A percentile compares a stretch with the other conserved stretches of the same genome.
Conservation (phyloP, 2,797 vertebrate species). For the Tiaroga cobitis region DNA sequence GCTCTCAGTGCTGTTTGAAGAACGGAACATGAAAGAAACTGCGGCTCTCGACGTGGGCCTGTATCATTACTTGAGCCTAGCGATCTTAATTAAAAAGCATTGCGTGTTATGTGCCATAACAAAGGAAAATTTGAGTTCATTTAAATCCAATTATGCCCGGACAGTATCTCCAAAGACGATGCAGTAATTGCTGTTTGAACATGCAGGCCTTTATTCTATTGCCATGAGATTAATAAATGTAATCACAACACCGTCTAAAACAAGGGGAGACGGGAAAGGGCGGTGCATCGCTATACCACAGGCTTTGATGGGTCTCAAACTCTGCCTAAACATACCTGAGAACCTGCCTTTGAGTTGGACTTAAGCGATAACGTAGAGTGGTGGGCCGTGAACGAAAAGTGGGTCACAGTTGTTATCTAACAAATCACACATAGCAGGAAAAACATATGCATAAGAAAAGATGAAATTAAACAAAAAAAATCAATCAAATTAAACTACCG, state of each 20-base stretch:
- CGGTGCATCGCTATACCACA: constrained; percentile 63
- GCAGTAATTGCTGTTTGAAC: constrained; percentile 96
- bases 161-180: constrained; percentile 94
- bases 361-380: background rate
- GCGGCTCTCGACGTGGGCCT: constrained; percentile 70
- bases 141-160: constrained; percentile 99
- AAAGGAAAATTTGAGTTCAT: constrained; percentile 96
- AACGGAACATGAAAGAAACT: constrained; percentile 90
- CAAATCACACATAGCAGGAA: background rate
- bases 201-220: constrained; percentile 92
- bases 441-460: background rate
- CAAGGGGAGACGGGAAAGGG: constrained; percentile 68
- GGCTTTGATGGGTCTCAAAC: constrained; percentile 65
- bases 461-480: background rate
- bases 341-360: constrained; percentile 42
- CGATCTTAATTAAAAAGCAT: constrained; percentile 99
- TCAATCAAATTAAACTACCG: background rate
- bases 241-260: constrained; percentile 84
- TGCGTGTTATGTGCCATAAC: constrained; percentile 96
- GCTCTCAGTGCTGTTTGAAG: constrained; percentile 76
- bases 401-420: constrained; percentile 2
- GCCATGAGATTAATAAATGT: constrained; percentile 85
- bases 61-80: constrained; percentile 82
- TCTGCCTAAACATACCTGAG: constrained; percentile 68
- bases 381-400: background rate